Conservation (phyloP, 2,113 vertebrate species). For the Engystomops pustulosus region DNA sequence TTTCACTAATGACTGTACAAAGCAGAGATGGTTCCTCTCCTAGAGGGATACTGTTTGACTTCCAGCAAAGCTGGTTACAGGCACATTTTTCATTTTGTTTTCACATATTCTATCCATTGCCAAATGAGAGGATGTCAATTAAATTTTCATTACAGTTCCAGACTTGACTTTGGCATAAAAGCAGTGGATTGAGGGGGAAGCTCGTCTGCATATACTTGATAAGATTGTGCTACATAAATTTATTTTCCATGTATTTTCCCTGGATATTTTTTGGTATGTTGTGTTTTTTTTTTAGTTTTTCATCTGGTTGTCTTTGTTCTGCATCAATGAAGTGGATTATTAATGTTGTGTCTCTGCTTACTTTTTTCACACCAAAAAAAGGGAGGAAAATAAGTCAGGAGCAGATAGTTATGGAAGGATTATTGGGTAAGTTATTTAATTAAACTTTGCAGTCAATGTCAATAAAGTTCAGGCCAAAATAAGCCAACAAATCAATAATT, state of each 20-base stretch:
- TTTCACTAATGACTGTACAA: conserved; percentile 43
- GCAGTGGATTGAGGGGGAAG: conserved; percentile 43
- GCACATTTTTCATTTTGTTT: conserved; percentile 53
- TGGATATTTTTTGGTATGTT: conserved; percentile 41
- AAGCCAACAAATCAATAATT: neutral
- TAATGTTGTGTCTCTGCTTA: conserved; percentile 43
- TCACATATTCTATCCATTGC: conserved; percentile 44
- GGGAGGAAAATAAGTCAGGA: neutral
- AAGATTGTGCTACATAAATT: conserved; percentile 50
- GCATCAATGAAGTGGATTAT: conserved; percentile 47
- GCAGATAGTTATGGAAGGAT: neutral
- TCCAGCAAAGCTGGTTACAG: conserved; percentile 48
- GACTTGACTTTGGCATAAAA: conserved; percentile 57
- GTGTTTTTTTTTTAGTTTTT: conserved; percentile 23
- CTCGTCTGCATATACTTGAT: conserved; percentile 52
- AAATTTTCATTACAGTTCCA: conserved; percentile 54
- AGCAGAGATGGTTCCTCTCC: conserved; percentile 16
- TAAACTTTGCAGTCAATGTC: neutral
- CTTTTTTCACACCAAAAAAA: neutral
- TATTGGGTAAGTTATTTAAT: neutral
- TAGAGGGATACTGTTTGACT: conserved; percentile 36
- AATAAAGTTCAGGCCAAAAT: neutral
- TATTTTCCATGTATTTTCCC: conserved; percentile 47
- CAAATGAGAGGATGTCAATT: conserved; percentile 59
- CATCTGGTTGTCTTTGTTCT: conserved; percentile 43